Percentiles rank a stretch among this genome's conserved stretches.
Conservation (phyloP, 2,888 invertebrate species). For the Elaeidobius kamerunicus region DNA sequence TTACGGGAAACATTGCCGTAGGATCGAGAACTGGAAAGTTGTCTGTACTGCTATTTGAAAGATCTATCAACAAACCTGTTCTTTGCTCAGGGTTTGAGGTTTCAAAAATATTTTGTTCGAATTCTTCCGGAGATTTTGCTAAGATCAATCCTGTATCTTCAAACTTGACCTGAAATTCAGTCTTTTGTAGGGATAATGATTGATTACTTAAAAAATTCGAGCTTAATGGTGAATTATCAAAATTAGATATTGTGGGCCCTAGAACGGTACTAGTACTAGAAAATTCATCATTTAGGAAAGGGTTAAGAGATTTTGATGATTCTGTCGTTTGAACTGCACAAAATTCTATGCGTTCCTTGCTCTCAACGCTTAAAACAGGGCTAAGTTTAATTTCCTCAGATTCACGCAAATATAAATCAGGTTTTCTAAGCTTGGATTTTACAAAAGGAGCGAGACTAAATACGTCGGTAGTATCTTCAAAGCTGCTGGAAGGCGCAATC, state of each 20-base stretch:
- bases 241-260: conserved; percentile 38
- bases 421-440: conserved; percentile 37
- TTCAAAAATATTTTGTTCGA: conserved; percentile 11
- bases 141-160: background rate
- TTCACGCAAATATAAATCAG: background rate
- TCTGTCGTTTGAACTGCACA: conserved; percentile 1
- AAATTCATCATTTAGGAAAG: conserved; percentile 42
- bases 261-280: conserved; percentile 20
- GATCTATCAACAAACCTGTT: conserved; percentile 22
- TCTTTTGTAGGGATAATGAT: conserved; percentile 28
- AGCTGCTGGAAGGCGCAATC: conserved; percentile 46
- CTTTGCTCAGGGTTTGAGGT: background rate
- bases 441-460: conserved; percentile 69
- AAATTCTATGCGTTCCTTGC: conserved; percentile 2
- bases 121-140: conserved; percentile 10
- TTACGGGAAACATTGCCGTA: conserved; percentile 1
- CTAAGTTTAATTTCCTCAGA: background rate
- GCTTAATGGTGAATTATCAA: conserved; percentile 43
- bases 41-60: conserved; percentile 22
- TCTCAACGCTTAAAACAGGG: background rate
- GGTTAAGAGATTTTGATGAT: conserved; percentile 38
- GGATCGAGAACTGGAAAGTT: conserved; percentile 13
- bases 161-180: no score
- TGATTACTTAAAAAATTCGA: conserved; percentile 42
- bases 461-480: conserved; percentile 57